phyloP scores from a whole-genome alignment of 2,888 invertebrate genomes.

The Loripinus fragilis region DNA sequence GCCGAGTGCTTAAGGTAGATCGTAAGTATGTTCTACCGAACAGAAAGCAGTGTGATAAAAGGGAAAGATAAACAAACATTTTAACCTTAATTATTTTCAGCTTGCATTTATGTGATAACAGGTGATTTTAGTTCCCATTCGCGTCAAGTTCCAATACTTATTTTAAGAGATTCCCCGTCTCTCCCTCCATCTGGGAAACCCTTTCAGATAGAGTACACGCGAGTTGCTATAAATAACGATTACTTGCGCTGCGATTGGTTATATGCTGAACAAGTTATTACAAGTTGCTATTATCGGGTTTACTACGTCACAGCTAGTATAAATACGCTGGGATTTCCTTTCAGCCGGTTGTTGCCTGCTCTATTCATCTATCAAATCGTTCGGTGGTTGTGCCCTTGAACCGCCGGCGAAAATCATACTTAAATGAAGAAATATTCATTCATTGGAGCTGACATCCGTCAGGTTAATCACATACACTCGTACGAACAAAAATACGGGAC shows the following conservation, averaged over 20 bases:
- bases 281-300: slow-evolving; percentile 17
- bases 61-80: background rate
- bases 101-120: background rate
- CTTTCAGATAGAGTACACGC: slow-evolving; percentile 1
- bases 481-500: background rate
- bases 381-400: slow-evolving; percentile 73
- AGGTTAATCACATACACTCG: slow-evolving; percentile 17
- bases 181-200: slow-evolving; percentile 1
- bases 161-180: background rate
- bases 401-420: slow-evolving; percentile 70
- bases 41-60: background rate
- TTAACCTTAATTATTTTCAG: background rate
- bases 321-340: slow-evolving; percentile 72
- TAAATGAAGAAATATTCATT: slow-evolving; percentile 54
- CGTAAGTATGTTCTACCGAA: background rate
- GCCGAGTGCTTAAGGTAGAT: background rate
- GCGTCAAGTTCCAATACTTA: background rate
- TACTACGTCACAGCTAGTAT: slow-evolving; percentile 70
- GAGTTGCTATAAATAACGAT: slow-evolving; percentile 1
- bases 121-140: background rate
- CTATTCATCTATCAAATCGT: slow-evolving; percentile 72
- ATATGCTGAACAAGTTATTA: slow-evolving; percentile 17
- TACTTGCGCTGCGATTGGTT: slow-evolving; percentile 11
- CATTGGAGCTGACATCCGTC: slow-evolving; percentile 52
- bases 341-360: slow-evolving; percentile 77